Evolutionary conservation across 2,888 invertebrate genomes (phyloP).

Genomic region (Suillia variegata): DNA sequence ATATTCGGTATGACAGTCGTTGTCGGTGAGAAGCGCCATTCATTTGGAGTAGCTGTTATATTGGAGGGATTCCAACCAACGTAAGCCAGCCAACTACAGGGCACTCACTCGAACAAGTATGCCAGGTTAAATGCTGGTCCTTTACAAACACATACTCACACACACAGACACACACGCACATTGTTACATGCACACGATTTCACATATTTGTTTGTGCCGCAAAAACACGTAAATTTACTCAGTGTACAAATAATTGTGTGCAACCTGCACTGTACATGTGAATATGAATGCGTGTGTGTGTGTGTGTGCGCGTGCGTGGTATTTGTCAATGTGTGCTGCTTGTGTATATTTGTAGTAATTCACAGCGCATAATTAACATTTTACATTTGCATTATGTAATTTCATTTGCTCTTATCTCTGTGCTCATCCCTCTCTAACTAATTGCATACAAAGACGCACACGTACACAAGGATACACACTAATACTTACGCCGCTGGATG

Average conservation of each 20-base stretch:
- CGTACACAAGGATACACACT: too few relatives aligned
- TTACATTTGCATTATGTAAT: constrained; percentile 5
- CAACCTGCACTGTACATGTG: too few relatives aligned
- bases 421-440: not conserved
- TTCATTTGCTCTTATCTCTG: not conserved
- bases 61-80: too few relatives aligned
- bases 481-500: too few relatives aligned
- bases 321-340: too few relatives aligned
- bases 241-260: constrained; percentile 3
- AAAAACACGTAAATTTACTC: not conserved
- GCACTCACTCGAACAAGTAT: too few relatives aligned
- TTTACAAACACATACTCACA: not conserved
- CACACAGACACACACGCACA: not conserved
- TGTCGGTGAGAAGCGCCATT: too few relatives aligned
- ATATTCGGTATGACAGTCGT: too few relatives aligned
- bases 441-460: not conserved
- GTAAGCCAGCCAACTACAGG: too few relatives aligned
- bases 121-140: not conserved
- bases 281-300: not conserved
- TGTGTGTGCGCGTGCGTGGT: not conserved
- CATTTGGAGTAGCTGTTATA: too few relatives aligned
- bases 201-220: not conserved
- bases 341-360: not conserved
- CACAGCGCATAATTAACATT: constrained; percentile 4
- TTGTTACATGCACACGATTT: not conserved